Evolutionary conservation across 2,113 vertebrate genomes (phyloP).

Genomic region (Aegithalos caudatus): DNA sequence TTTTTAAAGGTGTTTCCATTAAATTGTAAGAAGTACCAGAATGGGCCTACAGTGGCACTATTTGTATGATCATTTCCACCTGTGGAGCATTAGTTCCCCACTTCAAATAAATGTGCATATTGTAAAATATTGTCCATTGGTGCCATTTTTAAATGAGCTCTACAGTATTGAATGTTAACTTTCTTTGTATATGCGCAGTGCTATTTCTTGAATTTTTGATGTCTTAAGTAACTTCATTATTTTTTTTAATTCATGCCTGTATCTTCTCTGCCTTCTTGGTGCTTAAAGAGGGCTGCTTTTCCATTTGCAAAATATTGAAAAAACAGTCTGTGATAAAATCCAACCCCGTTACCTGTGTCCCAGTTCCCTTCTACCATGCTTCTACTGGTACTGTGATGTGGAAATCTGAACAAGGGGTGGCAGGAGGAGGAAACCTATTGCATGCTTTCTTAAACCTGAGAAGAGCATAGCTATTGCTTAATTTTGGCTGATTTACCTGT

Average conservation of each 20-base stretch:
- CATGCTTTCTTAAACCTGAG: conserved; percentile 40
- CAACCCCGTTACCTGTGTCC: neutral
- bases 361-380: neutral
- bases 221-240: conserved; percentile 43
- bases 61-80: conserved; percentile 38
- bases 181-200: conserved; percentile 49
- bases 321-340: conserved; percentile 51
- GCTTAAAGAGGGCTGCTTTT: conserved; percentile 46
- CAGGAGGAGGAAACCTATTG: conserved; percentile 35
- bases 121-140: conserved; percentile 61
- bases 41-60: conserved; percentile 42
- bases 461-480: conserved; percentile 37
- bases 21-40: conserved; percentile 40
- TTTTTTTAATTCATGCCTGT: conserved; percentile 51
- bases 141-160: conserved; percentile 64
- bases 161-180: conserved; percentile 27
- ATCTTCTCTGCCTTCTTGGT: conserved; percentile 49
- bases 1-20: conserved; percentile 56
- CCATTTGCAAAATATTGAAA: conserved; percentile 41
- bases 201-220: conserved; percentile 54
- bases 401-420: conserved; percentile 15
- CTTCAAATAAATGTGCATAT: conserved; percentile 70
- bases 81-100: conserved; percentile 60
- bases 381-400: conserved; percentile 16
- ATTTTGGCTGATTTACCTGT: conserved; percentile 68